phyloP scores from a whole-genome alignment of 2,888 invertebrate species.

The Anoncus sp. region DNA sequence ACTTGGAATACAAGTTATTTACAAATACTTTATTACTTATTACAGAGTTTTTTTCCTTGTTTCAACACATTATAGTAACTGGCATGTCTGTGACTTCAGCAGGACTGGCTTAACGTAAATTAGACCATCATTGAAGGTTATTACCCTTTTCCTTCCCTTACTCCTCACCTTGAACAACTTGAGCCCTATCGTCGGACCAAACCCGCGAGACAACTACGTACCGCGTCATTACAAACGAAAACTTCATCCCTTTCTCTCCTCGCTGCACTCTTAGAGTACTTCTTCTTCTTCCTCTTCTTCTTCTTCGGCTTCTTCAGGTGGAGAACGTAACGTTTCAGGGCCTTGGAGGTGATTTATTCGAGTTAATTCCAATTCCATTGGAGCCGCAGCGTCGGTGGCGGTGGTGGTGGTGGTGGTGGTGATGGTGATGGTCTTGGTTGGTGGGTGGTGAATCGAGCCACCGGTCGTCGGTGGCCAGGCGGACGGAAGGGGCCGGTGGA shows the following conservation, averaged over 20 bases:
- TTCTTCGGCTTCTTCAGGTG: slow-evolving; percentile 42
- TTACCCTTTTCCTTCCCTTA: slow-evolving; percentile 2
- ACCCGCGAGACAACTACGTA: slow-evolving; percentile 56
- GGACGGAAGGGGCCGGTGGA: slow-evolving; percentile 74
- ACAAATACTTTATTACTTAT: no score
- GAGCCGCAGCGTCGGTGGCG: slow-evolving; percentile 77
- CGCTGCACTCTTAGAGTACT: slow-evolving; percentile 59
- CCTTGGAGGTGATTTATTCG: slow-evolving; percentile 81
- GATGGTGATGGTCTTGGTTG: slow-evolving; percentile 63
- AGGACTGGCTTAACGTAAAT: not conserved
- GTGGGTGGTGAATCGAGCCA: slow-evolving; percentile 62
- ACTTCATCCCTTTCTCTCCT: slow-evolving; percentile 75
- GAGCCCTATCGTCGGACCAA: slow-evolving; percentile 47
- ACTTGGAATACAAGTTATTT: no score
- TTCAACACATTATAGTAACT: not conserved
- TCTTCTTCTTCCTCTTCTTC: slow-evolving; percentile 64
- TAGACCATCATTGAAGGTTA: slow-evolving; percentile 2
- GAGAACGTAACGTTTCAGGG: slow-evolving; percentile 73
- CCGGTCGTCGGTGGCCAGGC: slow-evolving; percentile 65
- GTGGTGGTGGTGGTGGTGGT: slow-evolving; percentile 51
- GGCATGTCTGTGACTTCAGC: no score
- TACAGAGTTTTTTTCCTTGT: no score
- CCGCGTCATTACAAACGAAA: slow-evolving; percentile 71
- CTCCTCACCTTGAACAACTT: slow-evolving; percentile 7
- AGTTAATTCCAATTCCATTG: slow-evolving; percentile 84